Evolutionary conservation across 2,113 vertebrate genomes (phyloP), one percentile per base, ranked within the genome.

Genomic region (Mus spicilegus): DNA sequence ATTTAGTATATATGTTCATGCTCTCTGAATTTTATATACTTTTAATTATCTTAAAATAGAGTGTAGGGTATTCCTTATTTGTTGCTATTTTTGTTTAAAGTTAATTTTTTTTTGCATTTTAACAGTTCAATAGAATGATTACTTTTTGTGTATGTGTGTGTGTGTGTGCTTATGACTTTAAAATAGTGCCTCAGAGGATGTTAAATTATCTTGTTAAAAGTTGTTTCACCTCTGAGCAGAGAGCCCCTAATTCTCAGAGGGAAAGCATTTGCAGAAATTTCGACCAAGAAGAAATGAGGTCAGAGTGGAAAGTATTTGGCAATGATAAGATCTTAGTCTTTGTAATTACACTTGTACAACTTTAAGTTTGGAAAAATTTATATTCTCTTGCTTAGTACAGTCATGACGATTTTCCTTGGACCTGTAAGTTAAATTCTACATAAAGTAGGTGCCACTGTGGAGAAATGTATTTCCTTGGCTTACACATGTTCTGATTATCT

Each of bases 241-340:
- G 88, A 96, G 96, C 85, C 82, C 92, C 77, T 97, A 82, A 39
- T 85, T 77, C 77, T 95, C 89, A 84, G 88, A 95, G 96, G 69
- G 24, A 95, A 93, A 91, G 30, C 20, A 85, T 91, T 97, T 96
- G 90, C 89, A 96, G 82, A 94, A 81, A 94, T 96, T 96, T 96
- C 88, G 92, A 95, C 90, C 46, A 75, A 95, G 70, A 93, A 89
- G 90, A 96, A 98, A 97, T 58, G 89, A 96, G 97, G 97, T 95
- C 96, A 98, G 77, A 97, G 97, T 94, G 95, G 91, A 97, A 97
- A 97, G 90, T 67, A 49, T 98, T 97, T 98, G 95, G 96, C 91
- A 97, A 97, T 91, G 95, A 94, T 78, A 88, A 67, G 89, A 77
- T 84, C 75, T 65, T 76, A 78, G 56, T n/a, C 19, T 80, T 89